A percentile compares a stretch with the other conserved stretches of the same genome.
Conservation (phyloP, 37 sponge, comb jelly and placozoan genomes). For the Aphrocallistes beatrix region DNA sequence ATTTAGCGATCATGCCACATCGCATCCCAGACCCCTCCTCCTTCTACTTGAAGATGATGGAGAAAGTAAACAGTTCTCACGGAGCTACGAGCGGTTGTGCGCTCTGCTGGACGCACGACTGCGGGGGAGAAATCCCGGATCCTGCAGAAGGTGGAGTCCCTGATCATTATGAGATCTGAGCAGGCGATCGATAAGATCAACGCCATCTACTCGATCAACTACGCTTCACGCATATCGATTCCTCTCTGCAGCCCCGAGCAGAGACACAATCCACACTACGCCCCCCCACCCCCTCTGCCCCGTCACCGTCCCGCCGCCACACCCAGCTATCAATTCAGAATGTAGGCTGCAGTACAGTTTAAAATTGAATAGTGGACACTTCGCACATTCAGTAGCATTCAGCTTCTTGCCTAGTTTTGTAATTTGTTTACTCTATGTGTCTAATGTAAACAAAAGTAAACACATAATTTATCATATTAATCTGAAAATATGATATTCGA, state of each 20-base stretch:
- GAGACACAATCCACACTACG: not conserved
- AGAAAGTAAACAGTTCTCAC: not conserved
- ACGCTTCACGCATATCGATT: not conserved
- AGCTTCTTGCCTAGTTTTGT: too few species aligned
- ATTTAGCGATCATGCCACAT: too few species aligned
- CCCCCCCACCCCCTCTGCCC: not conserved
- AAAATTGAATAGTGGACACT: too few species aligned
- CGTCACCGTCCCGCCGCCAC: not conserved
- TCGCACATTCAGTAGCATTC: too few species aligned
- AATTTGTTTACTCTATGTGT: too few species aligned
- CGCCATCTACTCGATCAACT: not conserved
- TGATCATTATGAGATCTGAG: not conserved
- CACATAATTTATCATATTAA: too few species aligned
- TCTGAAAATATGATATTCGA: too few species aligned
- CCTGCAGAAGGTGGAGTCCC: not conserved
- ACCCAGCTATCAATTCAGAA: not conserved
- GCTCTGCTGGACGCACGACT: not conserved
- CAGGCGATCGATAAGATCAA: not conserved
- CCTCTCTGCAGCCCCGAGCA: not conserved
- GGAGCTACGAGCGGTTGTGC: not conserved
- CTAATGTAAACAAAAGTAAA: too few species aligned
- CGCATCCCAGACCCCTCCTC: not conserved
- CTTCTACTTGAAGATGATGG: not conserved
- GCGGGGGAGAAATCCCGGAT: not conserved
- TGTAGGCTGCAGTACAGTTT: too few species aligned